Evolutionary conservation across 1,140 invertebrate genomes (phyloP), one percentile per base, ranked within the genome.

Genomic region (Leptonema lineaticorne): DNA sequence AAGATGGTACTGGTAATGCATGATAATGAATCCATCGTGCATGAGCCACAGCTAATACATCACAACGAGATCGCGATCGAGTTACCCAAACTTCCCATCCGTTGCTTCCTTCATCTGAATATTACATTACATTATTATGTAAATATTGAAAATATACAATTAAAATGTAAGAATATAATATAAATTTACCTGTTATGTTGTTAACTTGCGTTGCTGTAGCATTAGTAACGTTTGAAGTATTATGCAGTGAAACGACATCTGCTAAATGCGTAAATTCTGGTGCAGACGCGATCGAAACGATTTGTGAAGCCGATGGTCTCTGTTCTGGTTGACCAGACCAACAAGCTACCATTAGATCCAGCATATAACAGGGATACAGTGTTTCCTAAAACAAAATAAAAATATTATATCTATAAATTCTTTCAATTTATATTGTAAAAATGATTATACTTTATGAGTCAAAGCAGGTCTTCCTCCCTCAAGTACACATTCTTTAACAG

Each of bases 341-440:
- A 76, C 95, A 98, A 1, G 94, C 85, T 0, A 94, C 93, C 95
- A 99, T 98, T 14, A 97, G 82, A 81, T 98, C 96, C 62, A 99
- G 81, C 73, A 96, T 89, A 76, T 94, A 93, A 70, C 90, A 91
- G 0, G 96, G 96, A 83, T 94, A 95, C 64, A 90, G 81, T 0
- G 89, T 88, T 75, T 93, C 90, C 81, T 82, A 48, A 2, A 27
- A 18, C 27, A 33, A 28, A 33, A 59, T 16, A 27, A 33, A 16
- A 57, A 26, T 6, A 57, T 56, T 28, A 28, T 57, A 53, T 9
- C 16, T 3, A 53, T 2, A 6, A 4, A 53, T 53, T 1, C 11
- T 18, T 53, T 1, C 2, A 53, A 3, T 53, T 1, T 26, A 6
- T 53, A 3, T 11, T 41, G 9, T 14, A 41, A 33, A 33, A 6